These are phyloP conservation scores for Epistrophella euchroma DNA, from an alignment of 2,888 invertebrate species.

Conservation along the genomic window DNA sequence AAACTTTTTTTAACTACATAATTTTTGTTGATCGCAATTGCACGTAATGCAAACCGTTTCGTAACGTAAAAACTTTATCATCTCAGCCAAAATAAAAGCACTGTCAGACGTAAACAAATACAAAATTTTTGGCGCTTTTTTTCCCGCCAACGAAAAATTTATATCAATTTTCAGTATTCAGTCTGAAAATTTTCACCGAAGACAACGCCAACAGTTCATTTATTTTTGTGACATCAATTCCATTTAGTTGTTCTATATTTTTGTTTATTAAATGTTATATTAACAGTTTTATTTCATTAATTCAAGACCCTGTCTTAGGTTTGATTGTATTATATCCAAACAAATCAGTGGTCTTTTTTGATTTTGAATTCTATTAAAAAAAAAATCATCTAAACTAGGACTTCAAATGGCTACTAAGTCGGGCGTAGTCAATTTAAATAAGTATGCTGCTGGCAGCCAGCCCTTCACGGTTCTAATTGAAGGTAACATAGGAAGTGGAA, in stretches of 20 bases:
- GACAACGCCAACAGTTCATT: background rate
- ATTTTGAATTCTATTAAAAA: background rate
- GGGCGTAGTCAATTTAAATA: slow-evolving; percentile 76
- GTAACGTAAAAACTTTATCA: no score
- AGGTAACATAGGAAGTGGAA: slow-evolving; percentile 96
- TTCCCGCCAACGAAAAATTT: slow-evolving; percentile 17
- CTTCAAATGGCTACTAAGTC: slow-evolving; percentile 75
- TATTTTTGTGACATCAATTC: background rate
- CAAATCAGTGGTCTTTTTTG: background rate
- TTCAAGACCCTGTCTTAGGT: background rate
- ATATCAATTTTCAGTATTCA: background rate
- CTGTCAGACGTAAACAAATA: no score
- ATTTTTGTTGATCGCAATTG: no score
- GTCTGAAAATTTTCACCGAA: slow-evolving; percentile 8
- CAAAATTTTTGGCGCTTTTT: no score
- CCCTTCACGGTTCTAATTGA: slow-evolving; percentile 94
- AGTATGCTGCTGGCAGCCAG: slow-evolving; percentile 83
- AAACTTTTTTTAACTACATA: no score
- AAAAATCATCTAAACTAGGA: slow-evolving; percentile 61
- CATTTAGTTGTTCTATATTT: background rate
- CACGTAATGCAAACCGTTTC: no score
- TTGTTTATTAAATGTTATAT: background rate
- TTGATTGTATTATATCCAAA: background rate
- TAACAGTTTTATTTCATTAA: background rate
- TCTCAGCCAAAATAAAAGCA: no score